phyloP scores from a whole-genome alignment of 2,797 vertebrate species.

The Aviceda cuculoides region DNA sequence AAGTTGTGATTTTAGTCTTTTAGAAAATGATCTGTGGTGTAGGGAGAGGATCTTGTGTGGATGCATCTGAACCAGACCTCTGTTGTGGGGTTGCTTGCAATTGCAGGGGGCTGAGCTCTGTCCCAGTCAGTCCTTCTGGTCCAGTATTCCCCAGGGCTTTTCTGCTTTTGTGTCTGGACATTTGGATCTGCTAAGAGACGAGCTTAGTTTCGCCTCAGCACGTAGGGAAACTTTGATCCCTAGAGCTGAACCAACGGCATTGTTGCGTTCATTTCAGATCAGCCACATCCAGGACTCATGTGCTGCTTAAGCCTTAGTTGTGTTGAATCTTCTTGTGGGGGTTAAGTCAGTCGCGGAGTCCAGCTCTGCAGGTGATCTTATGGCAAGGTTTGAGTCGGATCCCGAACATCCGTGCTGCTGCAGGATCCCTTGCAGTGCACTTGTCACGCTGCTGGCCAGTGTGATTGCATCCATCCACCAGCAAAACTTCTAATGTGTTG shows the following conservation, averaged over 20 bases:
- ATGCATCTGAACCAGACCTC: not conserved
- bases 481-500: not conserved
- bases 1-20: not conserved
- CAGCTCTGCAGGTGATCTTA: not conserved
- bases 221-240: rapidly evolving
- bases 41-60: not conserved
- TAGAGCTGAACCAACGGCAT: not conserved
- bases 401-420: not conserved
- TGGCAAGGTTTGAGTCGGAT: not conserved
- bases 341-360: rapidly evolving
- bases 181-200: not conserved
- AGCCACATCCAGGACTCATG: not conserved
- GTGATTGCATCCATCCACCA: not conserved
- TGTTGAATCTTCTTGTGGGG: rapidly evolving
- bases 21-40: not conserved
- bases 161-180: rapidly evolving
- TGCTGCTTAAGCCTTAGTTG: not conserved
- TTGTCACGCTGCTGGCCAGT: not conserved
- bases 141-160: not conserved
- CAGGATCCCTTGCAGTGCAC: not conserved
- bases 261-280: not conserved
- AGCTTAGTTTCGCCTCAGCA: not conserved
- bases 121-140: not conserved
- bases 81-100: rapidly evolving
- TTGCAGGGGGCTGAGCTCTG: not conserved